Percentiles rank a stretch among this genome's conserved stretches.
phyloP scores from a whole-genome alignment of 2,797 vertebrate genomes.

The Aeoliscus strigatus region DNA sequence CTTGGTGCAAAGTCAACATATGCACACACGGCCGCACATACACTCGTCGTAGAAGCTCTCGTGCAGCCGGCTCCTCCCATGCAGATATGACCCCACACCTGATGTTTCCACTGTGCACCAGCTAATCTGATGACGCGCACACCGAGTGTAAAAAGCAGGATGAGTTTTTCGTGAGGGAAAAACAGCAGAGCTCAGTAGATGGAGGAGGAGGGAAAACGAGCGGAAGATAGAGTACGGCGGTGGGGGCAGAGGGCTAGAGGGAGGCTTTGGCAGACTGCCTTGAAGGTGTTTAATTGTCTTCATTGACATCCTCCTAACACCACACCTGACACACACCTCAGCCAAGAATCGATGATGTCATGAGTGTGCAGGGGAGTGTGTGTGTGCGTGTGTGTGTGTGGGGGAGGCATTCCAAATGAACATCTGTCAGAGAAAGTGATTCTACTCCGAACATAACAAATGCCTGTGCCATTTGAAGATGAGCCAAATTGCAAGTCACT shows the following conservation, averaged over 20 bases:
- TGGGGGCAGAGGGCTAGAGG: not conserved
- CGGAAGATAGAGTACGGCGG: conserved; percentile 24
- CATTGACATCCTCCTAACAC: conserved; percentile 36
- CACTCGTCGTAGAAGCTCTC: no score
- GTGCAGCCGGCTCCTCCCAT: no score
- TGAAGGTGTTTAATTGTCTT: conserved; percentile 71
- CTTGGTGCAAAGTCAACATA: no score
- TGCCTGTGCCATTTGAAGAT: conserved; percentile 36
- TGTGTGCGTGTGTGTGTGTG: no score
- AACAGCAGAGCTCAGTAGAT: no score
- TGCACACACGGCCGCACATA: no score
- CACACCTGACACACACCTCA: conserved; percentile 25
- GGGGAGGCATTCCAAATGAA: conserved; percentile 29
- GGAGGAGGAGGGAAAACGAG: conserved; percentile 23
- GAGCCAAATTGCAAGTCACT: conserved; percentile 42
- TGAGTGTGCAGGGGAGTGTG: not conserved
- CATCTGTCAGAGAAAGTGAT: conserved; percentile 35
- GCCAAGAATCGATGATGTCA: conserved; percentile 22
- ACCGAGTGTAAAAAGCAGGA: no score
- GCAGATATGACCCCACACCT: no score
- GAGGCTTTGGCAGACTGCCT: conserved; percentile 55
- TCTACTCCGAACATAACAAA: conserved; percentile 37
- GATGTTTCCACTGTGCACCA: no score
- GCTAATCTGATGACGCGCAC: no score
- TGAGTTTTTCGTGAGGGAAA: no score